A percentile compares a stretch with the other conserved stretches of the same genome.
These are phyloP conservation scores for Asbolus verrucosus DNA, from an alignment of 1,140 invertebrate genomes.

Conservation along the genomic window DNA sequence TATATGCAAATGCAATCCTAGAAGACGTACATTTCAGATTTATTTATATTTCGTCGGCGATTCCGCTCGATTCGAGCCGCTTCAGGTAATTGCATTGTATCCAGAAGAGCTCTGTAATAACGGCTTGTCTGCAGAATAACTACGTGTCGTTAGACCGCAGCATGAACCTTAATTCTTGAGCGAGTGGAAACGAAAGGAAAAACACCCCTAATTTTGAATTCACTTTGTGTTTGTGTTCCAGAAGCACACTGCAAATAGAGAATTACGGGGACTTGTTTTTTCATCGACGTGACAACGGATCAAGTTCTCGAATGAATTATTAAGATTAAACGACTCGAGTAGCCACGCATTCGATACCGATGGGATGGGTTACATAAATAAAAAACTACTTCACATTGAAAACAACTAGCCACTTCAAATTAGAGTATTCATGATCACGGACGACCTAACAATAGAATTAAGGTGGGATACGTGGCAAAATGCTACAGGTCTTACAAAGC, in stretches of 20 bases:
- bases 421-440: too few relatives aligned
- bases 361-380: neutral
- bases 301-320: conserved; percentile 29
- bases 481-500: too few relatives aligned
- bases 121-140: conserved; percentile 14
- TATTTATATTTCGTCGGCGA: conserved; percentile 33
- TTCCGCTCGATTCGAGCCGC: conserved; percentile 34
- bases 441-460: too few relatives aligned
- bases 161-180: conserved; percentile 29
- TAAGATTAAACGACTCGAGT: conserved; percentile 13
- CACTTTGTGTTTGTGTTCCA: conserved; percentile 35
- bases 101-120: conserved; percentile 32
- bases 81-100: conserved; percentile 30
- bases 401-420: conserved; percentile 1
- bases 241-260: conserved; percentile 25
- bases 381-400: conserved; percentile 22
- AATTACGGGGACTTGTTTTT: conserved; percentile 27
- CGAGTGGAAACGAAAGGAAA: conserved; percentile 35
- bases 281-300: conserved; percentile 22
- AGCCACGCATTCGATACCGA: conserved; percentile 12
- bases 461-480: too few relatives aligned
- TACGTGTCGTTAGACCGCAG: conserved; percentile 35
- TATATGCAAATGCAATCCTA: conserved; percentile 35
- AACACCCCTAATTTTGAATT: conserved; percentile 35
- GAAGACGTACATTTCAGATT: conserved; percentile 32